These are phyloP conservation scores for Hydrotaea cyrtoneurina DNA, from an alignment of 2,888 invertebrate species.

Conservation along the genomic window DNA sequence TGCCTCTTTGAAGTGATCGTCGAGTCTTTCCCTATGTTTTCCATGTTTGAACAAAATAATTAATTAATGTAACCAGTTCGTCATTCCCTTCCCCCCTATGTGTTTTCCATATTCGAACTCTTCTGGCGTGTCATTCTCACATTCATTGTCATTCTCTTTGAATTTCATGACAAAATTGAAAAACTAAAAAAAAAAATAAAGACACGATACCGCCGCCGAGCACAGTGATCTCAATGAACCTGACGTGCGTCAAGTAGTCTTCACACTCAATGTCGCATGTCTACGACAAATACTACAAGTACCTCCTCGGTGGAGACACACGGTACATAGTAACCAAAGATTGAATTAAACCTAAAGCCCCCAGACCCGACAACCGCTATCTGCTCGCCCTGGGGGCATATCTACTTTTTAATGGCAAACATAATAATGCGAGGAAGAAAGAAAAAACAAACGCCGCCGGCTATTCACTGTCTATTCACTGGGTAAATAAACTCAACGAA, in stretches of 20 bases:
- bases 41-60: constrained; percentile 20
- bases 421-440: neutral
- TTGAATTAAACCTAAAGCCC: neutral
- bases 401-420: neutral
- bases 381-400: neutral
- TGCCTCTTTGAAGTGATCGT: neutral
- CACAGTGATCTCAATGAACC: constrained; percentile 60
- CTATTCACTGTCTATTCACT: neutral
- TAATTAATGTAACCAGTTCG: too few species aligned
- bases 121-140: too few species aligned
- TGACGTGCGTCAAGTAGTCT: constrained; percentile 21
- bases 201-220: neutral
- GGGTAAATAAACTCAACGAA: neutral
- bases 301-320: neutral
- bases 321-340: neutral
- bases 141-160: too few species aligned
- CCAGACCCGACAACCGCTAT: neutral
- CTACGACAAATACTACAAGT: neutral
- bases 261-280: neutral
- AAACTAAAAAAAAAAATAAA: too few species aligned
- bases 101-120: too few species aligned
- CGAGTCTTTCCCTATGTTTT: neutral
- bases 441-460: neutral
- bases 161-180: too few species aligned
- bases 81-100: too few species aligned